These are phyloP conservation scores for Cheilosia variabilis DNA, from an alignment of 2,888 invertebrate genomes.

Conservation along the genomic window DNA sequence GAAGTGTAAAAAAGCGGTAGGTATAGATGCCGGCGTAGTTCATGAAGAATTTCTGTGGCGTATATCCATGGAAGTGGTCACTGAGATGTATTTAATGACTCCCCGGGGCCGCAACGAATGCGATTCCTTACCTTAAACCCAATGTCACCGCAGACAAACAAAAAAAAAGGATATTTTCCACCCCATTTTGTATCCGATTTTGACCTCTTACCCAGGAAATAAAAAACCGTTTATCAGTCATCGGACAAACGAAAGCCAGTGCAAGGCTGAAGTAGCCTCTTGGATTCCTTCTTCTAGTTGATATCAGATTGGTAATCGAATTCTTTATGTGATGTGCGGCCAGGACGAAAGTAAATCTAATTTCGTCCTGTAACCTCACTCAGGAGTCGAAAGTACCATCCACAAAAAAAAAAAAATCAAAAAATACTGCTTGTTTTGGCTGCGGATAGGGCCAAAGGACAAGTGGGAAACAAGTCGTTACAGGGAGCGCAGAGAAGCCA, in stretches of 20 bases:
- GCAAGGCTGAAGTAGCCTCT: conserved; percentile 34
- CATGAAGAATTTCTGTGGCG: conserved; percentile 32
- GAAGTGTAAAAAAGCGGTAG: conserved; percentile 13
- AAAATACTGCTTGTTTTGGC: conserved; percentile 27
- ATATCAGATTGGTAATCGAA: conserved; percentile 75
- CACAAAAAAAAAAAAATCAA: conserved; percentile 1
- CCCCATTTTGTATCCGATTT: conserved; percentile 66
- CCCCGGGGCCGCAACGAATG: conserved; percentile 53
- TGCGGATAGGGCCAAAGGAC: conserved; percentile 63
- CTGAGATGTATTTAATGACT: conserved; percentile 72
- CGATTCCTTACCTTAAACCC: conserved; percentile 20
- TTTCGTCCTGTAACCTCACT: conserved; percentile 65
- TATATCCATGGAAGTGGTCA: conserved; percentile 53
- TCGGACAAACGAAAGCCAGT: conserved; percentile 57
- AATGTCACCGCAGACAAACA: conserved; percentile 24
- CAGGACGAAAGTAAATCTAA: conserved; percentile 75
- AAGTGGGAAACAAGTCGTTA: conserved; percentile 64
- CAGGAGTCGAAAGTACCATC: not conserved
- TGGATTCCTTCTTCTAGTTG: conserved; percentile 37
- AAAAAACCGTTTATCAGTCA: conserved; percentile 69
- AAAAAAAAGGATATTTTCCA: conserved; percentile 58
- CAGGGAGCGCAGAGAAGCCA: conserved; percentile 1
- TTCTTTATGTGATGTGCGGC: conserved; percentile 73
- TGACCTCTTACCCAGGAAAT: conserved; percentile 48
- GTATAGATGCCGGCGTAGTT: conserved; percentile 7